Conservation (phyloP, 2,888 invertebrate species). For the Parnassius apollo region DNA sequence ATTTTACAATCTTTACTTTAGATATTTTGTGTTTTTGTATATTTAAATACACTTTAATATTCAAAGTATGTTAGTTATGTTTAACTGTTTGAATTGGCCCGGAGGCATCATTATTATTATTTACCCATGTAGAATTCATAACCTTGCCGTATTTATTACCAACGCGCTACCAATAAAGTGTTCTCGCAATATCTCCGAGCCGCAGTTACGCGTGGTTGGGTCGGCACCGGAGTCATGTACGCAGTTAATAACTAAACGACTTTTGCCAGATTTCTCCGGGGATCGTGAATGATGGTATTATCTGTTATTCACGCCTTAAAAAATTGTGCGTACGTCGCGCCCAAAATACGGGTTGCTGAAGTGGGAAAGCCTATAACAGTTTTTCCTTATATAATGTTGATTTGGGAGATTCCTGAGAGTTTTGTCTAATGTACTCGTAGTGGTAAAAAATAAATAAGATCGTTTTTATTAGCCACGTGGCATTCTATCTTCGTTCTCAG, state of each 20-base stretch:
- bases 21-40: too few relatives aligned
- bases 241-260: slow-evolving; percentile 28
- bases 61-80: too few relatives aligned
- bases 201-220: background rate
- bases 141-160: background rate
- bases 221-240: slow-evolving; percentile 2
- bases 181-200: background rate
- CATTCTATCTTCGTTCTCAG: too few relatives aligned
- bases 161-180: background rate
- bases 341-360: slow-evolving; percentile 9
- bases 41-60: too few relatives aligned
- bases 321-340: slow-evolving; percentile 30
- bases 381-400: slow-evolving; percentile 10
- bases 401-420: too few relatives aligned
- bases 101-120: too few relatives aligned
- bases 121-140: background rate
- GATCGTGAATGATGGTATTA: slow-evolving; percentile 35
- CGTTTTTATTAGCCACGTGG: too few relatives aligned
- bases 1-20: too few relatives aligned
- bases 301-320: slow-evolving; percentile 32
- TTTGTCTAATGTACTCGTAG: too few relatives aligned
- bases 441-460: too few relatives aligned
- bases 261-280: slow-evolving; percentile 39
- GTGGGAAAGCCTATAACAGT: slow-evolving; percentile 7
- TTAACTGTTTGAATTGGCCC: too few relatives aligned